A percentile compares a stretch with the other conserved stretches of the same genome.
Conservation (phyloP, 2,797 vertebrate species). For the Arvicola amphibius region DNA sequence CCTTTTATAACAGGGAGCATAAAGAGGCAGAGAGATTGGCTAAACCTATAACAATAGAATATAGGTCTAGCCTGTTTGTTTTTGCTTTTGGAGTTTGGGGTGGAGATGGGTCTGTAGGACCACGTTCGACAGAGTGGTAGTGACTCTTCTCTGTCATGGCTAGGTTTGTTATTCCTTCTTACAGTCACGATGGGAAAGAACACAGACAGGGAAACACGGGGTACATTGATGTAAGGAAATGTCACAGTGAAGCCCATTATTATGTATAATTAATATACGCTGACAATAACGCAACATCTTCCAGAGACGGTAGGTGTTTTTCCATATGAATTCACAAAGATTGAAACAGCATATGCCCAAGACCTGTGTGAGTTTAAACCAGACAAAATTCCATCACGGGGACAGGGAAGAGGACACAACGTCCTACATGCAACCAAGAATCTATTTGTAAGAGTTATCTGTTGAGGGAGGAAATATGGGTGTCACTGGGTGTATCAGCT, state of each 20-base stretch:
- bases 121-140: slow-evolving; percentile 11
- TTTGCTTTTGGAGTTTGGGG: background rate
- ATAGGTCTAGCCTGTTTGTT: background rate
- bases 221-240: background rate
- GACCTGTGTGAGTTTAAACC: background rate
- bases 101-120: background rate
- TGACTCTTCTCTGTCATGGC: slow-evolving; percentile 9
- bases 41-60: background rate
- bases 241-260: background rate
- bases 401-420: too few species aligned
- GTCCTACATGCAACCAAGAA: background rate
- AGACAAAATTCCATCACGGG: background rate
- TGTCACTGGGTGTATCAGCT: too few species aligned
- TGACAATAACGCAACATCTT: background rate
- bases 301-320: background rate
- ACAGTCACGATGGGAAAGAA: background rate
- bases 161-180: background rate
- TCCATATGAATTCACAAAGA: background rate
- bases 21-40: background rate
- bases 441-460: background rate
- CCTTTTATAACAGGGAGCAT: background rate
- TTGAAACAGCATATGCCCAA: background rate
- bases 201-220: background rate
- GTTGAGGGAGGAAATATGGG: background rate
- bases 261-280: background rate